Evolutionary conservation across 2,113 vertebrate species (phyloP).

Genomic region (Protobothrops mucrosquamatus): DNA sequence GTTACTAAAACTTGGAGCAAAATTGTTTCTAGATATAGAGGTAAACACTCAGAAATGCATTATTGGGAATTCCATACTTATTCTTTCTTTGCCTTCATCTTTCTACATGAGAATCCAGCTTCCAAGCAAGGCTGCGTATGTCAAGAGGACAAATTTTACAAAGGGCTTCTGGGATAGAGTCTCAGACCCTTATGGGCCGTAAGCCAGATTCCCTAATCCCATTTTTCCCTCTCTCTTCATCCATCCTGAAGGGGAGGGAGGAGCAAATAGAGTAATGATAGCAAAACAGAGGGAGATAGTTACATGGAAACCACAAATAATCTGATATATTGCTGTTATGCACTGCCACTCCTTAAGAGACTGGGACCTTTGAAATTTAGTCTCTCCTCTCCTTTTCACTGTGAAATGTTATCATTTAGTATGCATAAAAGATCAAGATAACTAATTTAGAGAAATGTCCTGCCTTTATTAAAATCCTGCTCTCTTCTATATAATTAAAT

Average conservation of each 20-base stretch:
- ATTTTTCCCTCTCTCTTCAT: constrained; percentile 21
- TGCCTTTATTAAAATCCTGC: not conserved
- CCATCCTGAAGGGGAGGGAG: not conserved
- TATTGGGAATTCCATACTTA: fast-evolving
- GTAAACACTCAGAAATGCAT: constrained; percentile 1
- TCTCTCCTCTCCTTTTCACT: not conserved
- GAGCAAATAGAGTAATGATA: not conserved
- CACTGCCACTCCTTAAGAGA: not conserved
- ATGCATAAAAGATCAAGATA: fast-evolving
- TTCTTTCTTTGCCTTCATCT: constrained; percentile 43
- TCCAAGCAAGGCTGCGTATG: constrained; percentile 71
- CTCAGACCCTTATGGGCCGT: constrained; percentile 71
- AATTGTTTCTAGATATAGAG: not conserved
- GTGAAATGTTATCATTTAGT: not conserved
- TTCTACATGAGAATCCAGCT: constrained; percentile 63
- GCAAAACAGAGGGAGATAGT: not conserved
- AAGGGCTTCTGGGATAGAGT: constrained; percentile 72
- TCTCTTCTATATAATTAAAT: not conserved
- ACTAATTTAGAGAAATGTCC: not conserved
- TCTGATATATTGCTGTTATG: not conserved
- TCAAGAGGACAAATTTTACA: constrained; percentile 67
- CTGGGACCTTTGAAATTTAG: not conserved
- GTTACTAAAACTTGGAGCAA: not conserved
- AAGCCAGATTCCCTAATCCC: constrained; percentile 71
- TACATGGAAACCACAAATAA: not conserved